These are phyloP conservation scores for Labeo rohita DNA, from an alignment of 2,113 vertebrate species.

Conservation along the genomic window DNA sequence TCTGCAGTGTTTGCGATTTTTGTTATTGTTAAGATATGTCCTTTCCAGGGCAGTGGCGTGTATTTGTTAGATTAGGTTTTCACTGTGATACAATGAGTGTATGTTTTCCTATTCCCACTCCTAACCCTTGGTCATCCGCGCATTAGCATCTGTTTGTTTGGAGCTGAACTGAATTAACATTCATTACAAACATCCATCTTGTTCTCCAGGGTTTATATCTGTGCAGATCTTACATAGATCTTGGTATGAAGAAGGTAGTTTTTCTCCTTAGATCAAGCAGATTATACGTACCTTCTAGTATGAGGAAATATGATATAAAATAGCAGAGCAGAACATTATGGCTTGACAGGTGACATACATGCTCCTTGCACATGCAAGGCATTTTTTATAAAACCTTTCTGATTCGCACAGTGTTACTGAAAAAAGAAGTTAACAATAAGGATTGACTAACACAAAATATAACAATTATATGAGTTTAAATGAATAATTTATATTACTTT, in stretches of 20 bases:
- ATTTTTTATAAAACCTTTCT: background rate
- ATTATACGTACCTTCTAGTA: background rate
- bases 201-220: background rate
- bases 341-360: background rate
- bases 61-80: slow-evolving; percentile 4
- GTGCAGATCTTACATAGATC: background rate
- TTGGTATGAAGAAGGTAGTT: background rate
- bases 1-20: background rate
- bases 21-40: background rate
- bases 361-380: background rate
- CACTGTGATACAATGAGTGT: slow-evolving; percentile 9
- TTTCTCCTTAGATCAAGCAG: background rate
- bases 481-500: background rate
- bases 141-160: slow-evolving; percentile 32
- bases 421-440: background rate
- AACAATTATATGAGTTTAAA: background rate
- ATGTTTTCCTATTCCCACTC: background rate
- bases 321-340: background rate
- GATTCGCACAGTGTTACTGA: background rate
- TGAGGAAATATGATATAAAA: background rate
- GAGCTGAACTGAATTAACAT: slow-evolving; percentile 1
- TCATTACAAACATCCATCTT: background rate
- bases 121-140: background rate
- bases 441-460: background rate
- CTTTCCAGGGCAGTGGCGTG: background rate